A percentile compares a stretch with the other conserved stretches of the same genome.
Conservation (phyloP, 2,888 invertebrate genomes). For the Abrostola triplasia region DNA sequence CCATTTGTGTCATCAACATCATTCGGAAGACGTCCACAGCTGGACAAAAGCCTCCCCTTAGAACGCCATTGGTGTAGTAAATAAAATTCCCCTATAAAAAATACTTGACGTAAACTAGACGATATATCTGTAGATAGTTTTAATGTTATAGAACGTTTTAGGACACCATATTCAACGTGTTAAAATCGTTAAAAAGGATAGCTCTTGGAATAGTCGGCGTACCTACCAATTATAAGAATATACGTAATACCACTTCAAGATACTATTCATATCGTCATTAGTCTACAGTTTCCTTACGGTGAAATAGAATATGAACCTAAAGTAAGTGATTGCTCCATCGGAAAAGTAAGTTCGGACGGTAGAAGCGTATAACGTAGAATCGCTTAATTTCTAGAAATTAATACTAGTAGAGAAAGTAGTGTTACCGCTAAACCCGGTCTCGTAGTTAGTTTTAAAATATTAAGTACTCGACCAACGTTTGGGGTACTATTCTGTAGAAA, state of each 20-base stretch:
- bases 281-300: conserved; percentile 15
- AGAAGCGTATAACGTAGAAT: not conserved
- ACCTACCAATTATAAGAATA: not conserved
- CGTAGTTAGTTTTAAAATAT: too few species aligned
- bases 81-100: too few species aligned
- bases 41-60: too few species aligned
- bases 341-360: not conserved
- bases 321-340: conserved; percentile 11
- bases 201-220: not conserved
- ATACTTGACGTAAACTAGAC: too few species aligned
- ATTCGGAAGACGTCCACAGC: too few species aligned
- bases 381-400: not conserved
- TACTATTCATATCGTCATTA: conserved; percentile 1
- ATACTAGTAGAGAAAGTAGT: not conserved
- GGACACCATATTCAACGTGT: conserved; percentile 2
- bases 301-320: conserved; percentile 15
- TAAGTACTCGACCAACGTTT: too few species aligned
- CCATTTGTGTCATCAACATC: too few species aligned
- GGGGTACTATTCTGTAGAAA: too few species aligned
- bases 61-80: too few species aligned
- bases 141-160: conserved; percentile 3
- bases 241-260: not conserved
- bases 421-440: not conserved
- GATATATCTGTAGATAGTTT: not conserved
- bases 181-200: not conserved